A percentile compares a stretch with the other conserved stretches of the same genome.
phyloP scores from a whole-genome alignment of 2,797 vertebrate genomes.

The Coregonus sp. region DNA sequence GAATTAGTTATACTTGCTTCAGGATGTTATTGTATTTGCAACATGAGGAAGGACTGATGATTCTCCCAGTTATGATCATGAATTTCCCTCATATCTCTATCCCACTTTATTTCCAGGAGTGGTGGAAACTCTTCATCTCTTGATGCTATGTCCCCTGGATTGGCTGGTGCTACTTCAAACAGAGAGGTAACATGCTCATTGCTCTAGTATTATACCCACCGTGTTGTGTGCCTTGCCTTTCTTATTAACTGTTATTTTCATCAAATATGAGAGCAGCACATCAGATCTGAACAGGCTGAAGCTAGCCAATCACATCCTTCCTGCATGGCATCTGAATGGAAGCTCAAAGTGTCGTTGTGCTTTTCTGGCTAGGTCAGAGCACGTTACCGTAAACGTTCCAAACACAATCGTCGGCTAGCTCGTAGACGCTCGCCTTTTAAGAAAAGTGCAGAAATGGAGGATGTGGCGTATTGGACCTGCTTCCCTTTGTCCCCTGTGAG shows the following conservation, averaged over 20 bases:
- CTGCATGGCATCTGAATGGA: background rate
- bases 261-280: background rate
- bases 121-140: slow-evolving; percentile 49
- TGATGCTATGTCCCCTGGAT: slow-evolving; percentile 63
- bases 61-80: background rate
- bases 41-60: background rate
- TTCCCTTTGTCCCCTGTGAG: background rate
- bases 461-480: slow-evolving; percentile 37
- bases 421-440: slow-evolving; percentile 39
- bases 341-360: slow-evolving; percentile 22
- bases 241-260: background rate
- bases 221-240: background rate
- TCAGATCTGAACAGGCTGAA: background rate
- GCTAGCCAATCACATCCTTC: background rate
- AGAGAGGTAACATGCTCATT: slow-evolving; percentile 59
- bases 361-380: slow-evolving; percentile 46
- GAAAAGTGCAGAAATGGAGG: slow-evolving; percentile 48
- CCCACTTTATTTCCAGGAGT: slow-evolving; percentile 44
- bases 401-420: slow-evolving; percentile 38
- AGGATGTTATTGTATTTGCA: background rate
- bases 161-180: slow-evolving; percentile 35
- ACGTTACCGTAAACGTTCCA: slow-evolving; percentile 26
- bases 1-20: background rate
- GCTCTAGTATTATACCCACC: background rate
- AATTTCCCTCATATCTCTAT: background rate